These are phyloP conservation scores for Ormia ochracea DNA, from an alignment of 2,888 invertebrate genomes.

Conservation along the genomic window DNA sequence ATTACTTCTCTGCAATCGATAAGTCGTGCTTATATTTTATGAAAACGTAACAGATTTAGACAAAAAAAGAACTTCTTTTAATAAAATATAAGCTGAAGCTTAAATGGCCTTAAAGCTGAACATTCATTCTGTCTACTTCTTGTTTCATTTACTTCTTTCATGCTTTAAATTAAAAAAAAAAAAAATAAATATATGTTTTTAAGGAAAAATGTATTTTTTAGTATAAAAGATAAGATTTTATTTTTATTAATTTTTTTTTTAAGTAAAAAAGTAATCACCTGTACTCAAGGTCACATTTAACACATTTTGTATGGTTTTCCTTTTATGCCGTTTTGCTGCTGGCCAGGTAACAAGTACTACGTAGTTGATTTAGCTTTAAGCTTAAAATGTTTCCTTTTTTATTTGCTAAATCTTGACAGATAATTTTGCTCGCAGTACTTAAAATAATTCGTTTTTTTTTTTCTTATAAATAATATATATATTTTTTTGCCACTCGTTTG, in stretches of 20 bases:
- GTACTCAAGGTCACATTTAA: conserved; percentile 50
- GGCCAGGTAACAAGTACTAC: neutral
- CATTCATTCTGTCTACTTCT: no score
- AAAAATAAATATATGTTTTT: neutral
- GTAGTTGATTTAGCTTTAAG: conserved; percentile 1
- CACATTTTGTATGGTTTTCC: neutral
- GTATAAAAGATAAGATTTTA: neutral
- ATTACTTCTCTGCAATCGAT: neutral
- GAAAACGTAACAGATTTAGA: no score
- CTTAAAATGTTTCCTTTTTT: neutral
- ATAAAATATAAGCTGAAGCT: no score
- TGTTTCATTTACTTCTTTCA: no score
- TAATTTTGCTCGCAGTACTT: neutral
- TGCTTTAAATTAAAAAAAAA: neutral
- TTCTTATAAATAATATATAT: neutral
- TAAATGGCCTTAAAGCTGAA: no score
- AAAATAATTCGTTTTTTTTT: neutral
- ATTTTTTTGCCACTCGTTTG: neutral
- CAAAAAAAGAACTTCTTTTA: no score
- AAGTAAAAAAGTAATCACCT: conserved; percentile 45
- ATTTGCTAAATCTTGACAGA: neutral
- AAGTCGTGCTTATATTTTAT: no score
- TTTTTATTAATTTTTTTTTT: no score
- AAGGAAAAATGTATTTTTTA: neutral
- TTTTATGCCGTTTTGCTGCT: neutral